Evolutionary conservation across 2,888 invertebrate genomes (phyloP), one percentile per base, ranked within the genome.

Genomic region (Leptinotarsa tumamoca): DNA sequence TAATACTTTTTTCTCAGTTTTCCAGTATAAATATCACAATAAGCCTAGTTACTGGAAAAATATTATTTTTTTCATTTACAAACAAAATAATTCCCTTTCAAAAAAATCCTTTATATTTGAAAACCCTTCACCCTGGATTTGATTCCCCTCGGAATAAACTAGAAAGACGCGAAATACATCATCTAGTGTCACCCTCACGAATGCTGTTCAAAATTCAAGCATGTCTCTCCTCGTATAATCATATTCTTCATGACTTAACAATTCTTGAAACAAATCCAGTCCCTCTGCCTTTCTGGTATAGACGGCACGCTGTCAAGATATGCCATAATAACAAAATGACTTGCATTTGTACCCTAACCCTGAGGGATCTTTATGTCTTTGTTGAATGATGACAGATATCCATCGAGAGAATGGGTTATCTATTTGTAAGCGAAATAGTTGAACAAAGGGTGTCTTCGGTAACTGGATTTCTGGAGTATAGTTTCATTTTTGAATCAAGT

Each of bases 221-320:
- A 74, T 74, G 43, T 67, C 67, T 70, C 72, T 78, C 74, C 68
- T 71, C 76, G 74, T 76, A 74, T 76, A 79, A 74, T 77, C 76
- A 75, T 72, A 79, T 74, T 73, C 73, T 75, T 71, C 75, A 79
- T 80, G 80, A 80, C 79, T 79, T 76, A 75, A 73, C 80, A 76
- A 72, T 75, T 80, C 78, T 67, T 72, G 77, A 80, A 80, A 80
- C 76, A 78, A 79, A 80, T 74, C 74, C 72, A 67, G 67, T 75
- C 79, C 76, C 73, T 71, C 56, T 68, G 71, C 71, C 76, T 71
- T 73, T 72, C 43, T 50, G 51, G 54, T 72, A 67, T 67, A 23
- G 72, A 67, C 56, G 52, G 50, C 33, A 43, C 14, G 18, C 49
- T 63, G 71, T 75, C 71, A 73, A 68, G 56, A 72, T 74, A 77